Conservation (phyloP, 2,888 invertebrate species). For the Labia minor region DNA sequence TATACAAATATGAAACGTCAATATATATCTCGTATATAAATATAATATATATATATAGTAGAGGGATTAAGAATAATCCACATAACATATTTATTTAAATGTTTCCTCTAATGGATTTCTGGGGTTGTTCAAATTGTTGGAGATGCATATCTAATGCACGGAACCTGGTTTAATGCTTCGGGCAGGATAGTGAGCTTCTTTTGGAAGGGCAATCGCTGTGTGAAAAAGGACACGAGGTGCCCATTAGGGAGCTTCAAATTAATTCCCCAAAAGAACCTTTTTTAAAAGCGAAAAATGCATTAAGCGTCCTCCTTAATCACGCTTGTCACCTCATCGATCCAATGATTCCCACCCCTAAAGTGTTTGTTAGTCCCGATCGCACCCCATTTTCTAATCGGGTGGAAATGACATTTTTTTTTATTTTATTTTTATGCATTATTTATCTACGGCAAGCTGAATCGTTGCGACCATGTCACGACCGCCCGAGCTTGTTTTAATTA, state of each 20-base stretch:
- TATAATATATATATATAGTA: too few relatives aligned
- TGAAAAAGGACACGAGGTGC: slow-evolving; percentile 13
- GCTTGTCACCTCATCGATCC: not conserved
- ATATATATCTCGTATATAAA: too few relatives aligned
- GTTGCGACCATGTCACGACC: slow-evolving; percentile 2
- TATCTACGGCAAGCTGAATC: not conserved
- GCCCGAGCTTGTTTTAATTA: slow-evolving; percentile 8
- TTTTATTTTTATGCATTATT: slow-evolving; percentile 9
- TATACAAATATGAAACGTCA: too few relatives aligned
- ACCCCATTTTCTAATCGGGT: slow-evolving; percentile 8
- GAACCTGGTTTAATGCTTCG: too few relatives aligned
- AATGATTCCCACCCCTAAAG: not conserved
- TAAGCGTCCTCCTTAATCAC: slow-evolving; percentile 7
- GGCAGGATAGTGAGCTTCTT: too few relatives aligned
- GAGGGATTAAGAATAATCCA: too few relatives aligned
- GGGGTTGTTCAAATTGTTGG: too few relatives aligned
- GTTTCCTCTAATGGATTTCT: too few relatives aligned
- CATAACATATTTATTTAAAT: too few relatives aligned
- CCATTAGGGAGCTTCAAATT: not conserved
- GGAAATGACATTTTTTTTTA: slow-evolving; percentile 3
- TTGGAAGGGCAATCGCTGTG: not conserved
- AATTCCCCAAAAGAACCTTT: not conserved
- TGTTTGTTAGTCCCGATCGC: not conserved
- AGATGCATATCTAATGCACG: too few relatives aligned
- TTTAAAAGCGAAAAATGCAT: slow-evolving; percentile 4